Evolutionary conservation across 2,797 vertebrate genomes (phyloP).

Genomic region (Myiothlypis chrysogaster): DNA sequence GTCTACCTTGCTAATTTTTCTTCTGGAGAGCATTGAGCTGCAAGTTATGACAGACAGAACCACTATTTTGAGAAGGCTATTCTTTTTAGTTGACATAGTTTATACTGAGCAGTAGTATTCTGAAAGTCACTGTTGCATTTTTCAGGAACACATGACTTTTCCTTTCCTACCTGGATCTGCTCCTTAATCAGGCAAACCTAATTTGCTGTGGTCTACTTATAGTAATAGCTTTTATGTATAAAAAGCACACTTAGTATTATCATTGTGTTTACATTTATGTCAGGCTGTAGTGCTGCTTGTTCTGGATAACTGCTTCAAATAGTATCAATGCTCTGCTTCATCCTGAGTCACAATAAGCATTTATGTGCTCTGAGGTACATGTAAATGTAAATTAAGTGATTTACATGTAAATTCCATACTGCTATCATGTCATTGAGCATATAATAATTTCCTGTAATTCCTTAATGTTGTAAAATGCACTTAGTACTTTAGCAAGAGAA

Average conservation of each 20-base stretch:
- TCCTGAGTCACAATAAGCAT: background rate
- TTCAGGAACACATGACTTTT: background rate
- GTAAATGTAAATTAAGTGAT: background rate
- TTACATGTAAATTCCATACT: background rate
- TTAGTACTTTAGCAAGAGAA: background rate
- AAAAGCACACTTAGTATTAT: conserved; percentile 24
- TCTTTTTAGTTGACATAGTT: background rate
- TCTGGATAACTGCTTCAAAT: conserved; percentile 33
- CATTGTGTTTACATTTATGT: conserved; percentile 47
- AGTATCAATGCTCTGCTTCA: conserved; percentile 12
- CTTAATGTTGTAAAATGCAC: background rate
- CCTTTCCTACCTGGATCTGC: background rate
- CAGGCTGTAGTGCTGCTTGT: background rate
- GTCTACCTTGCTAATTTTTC: background rate
- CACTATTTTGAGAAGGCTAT: background rate
- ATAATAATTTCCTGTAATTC: background rate
- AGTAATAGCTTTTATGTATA: conserved; percentile 22
- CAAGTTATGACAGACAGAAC: background rate
- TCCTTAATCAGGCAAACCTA: background rate
- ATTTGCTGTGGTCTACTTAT: conserved; percentile 3
- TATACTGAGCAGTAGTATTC: background rate
- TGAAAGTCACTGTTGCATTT: background rate
- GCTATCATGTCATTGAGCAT: background rate
- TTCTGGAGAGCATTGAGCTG: background rate
- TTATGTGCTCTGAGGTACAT: background rate